Base-by-base conservation (phyloP, 2,113 vertebrate genomes). In the Phocoena sinus region DNA sequence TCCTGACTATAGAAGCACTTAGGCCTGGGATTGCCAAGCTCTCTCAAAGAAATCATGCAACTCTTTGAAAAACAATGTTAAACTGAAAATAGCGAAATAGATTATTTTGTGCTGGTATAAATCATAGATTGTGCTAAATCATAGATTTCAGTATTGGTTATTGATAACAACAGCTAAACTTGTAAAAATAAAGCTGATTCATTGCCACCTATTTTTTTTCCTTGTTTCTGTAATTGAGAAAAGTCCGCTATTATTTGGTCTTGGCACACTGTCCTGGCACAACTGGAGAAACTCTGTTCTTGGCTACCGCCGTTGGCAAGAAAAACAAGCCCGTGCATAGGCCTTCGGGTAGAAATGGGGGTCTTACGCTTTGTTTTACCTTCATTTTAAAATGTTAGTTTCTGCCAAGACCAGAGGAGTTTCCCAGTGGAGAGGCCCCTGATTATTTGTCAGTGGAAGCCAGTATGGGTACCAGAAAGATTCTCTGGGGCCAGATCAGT, bases 181-280 rank as follows among this genome's bases (percentile, higher is more conserved):
- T 96, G 50, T 76, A 92, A 94, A 97, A 92, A 73, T 86, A 88
- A 94, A 95, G 38, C 47, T 6, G 44, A 80, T 77, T 90, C 73
- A 76, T 83, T 65, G 89, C 70, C 87, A 92, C 60, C 20, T 80
- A 68, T 88, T 91, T 81, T 60, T 44, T 38, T 23, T 60, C 23
- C 26, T 44, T 96, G 80, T 96, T 96, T 95, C 95, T 94, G 83
- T 95, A 95, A 97, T 96, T 96, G 94, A 97, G 95, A 94, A 92
- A 97, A 96, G 92, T 89, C 87, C 26, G 44, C 94, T 96, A 81
- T 97, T 97, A 95, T 93, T 97, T 95, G 95, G 74, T 87, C 67
- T 94, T 98, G 97, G 97, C 98, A 88, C 14, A 60, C 60, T 1
- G 6, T 85, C 60, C 44, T 96, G 94, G 92, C 96, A 92, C 91